A percentile compares a stretch with the other conserved stretches of the same genome.
phyloP scores from a whole-genome alignment of 2,797 vertebrate genomes.

The Anabacerthia variegaticeps region DNA sequence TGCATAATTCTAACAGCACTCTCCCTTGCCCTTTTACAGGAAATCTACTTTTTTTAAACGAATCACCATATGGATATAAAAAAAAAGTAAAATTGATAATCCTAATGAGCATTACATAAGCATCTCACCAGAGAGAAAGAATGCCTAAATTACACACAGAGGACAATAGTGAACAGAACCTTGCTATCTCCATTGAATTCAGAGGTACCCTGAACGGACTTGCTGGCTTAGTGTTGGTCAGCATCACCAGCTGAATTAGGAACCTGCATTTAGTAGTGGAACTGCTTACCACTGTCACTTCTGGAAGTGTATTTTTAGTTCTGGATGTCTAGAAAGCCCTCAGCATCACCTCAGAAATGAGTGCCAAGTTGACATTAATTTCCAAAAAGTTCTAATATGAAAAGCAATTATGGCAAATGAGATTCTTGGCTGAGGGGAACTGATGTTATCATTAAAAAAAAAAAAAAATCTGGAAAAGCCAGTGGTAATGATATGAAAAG shows the following conservation, averaged over 20 bases:
- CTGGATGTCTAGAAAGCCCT: background rate
- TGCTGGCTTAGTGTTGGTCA: background rate
- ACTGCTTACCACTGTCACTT: background rate
- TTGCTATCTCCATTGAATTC: background rate
- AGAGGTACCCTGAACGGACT: background rate
- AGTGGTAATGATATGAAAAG: background rate
- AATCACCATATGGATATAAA: background rate
- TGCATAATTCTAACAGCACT: background rate
- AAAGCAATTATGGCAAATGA: slow-evolving; percentile 27
- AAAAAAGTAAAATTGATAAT: background rate
- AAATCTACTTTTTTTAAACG: background rate
- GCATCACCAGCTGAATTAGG: background rate
- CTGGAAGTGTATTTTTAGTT: background rate
- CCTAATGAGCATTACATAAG: background rate
- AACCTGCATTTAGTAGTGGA: background rate
- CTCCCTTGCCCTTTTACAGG: background rate
- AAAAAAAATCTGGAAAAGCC: background rate
- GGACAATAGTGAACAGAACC: background rate
- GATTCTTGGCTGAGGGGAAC: background rate
- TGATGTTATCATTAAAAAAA: slow-evolving; percentile 5
- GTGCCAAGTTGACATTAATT: background rate
- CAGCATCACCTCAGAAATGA: background rate
- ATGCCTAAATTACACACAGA: background rate
- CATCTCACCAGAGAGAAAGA: background rate
- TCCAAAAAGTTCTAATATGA: background rate